A percentile compares a stretch with the other conserved stretches of the same genome.
phyloP scores from a whole-genome alignment of 2,797 vertebrate genomes.

The Sylvia borin region DNA sequence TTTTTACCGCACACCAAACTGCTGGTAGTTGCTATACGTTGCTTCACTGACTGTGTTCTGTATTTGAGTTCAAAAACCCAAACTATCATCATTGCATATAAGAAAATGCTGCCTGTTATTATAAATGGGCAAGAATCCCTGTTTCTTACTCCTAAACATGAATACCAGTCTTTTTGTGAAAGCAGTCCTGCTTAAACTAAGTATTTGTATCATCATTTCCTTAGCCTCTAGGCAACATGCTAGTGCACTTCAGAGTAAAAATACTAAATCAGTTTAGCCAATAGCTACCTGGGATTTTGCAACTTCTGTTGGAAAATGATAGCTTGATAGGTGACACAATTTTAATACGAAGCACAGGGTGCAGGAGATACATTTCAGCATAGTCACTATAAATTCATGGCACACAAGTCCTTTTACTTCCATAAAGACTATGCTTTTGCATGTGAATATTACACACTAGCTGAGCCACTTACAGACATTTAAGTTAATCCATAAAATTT shows the following conservation, averaged over 20 bases:
- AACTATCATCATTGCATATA: background rate
- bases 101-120: background rate
- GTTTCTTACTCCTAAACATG: background rate
- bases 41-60: background rate
- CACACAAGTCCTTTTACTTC: background rate
- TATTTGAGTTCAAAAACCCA: background rate
- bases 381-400: background rate
- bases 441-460: background rate
- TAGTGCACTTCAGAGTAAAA: background rate
- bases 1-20: background rate
- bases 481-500: background rate
- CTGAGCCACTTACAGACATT: background rate
- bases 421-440: background rate
- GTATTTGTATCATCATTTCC: background rate
- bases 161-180: background rate
- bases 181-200: background rate
- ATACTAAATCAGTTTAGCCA: background rate
- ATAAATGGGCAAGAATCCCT: background rate
- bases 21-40: background rate
- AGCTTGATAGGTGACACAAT: background rate
- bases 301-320: background rate
- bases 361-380: background rate
- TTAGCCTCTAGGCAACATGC: background rate
- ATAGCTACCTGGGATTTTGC: background rate
- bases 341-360: background rate